Base-by-base conservation (phyloP, 53 echinoderm and acorn worm species). In the Zoroaster sp. region DNA sequence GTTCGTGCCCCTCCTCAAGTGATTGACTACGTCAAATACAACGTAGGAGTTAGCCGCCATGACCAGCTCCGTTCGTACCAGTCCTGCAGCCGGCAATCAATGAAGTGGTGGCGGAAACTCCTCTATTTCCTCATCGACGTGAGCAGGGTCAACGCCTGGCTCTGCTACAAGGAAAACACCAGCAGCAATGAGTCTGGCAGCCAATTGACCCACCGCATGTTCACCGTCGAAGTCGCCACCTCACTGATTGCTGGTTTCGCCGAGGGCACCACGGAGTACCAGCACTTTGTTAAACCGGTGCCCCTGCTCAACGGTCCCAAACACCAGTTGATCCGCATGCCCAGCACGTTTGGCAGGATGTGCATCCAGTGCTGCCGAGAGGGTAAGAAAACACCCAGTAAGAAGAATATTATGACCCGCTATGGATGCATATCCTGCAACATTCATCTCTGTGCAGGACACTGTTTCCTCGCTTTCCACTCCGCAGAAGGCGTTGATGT, bases 111-210 rank as follows among this genome's bases (percentile, higher is more conserved):
- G 78, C 49, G 51, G 54, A 78, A 78, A 36, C 14, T 78, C 17
- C 54, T 78, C 34, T 54, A 78, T 30, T 78, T 15, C 37, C 78
- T 54, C 30, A n/a, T 78, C 36, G 78, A 78, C 21, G 37, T 78
- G 17, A 17, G 17, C 17, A 52, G 78, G 17, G 78, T 78, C 18
- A 78, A 78, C 35, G 78, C 78, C 54, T 78, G 33, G 31, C 25
- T 78, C 11, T 78, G 78, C 78, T 78, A 78, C 54, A 78, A 78
- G 37, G 25, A 25, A 43, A 46, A 76, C 25, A 28, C 46, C 0
- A 44, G 30, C 42, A 4, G 39, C 30, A 17, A 31, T 4, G 46
- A 4, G 5, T 18, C 44, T 5, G 18, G 35, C 35, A 71, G 17
- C 35, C 35, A 6, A 7, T 2, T 54, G n/a, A 78, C 14, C 78